Percentiles rank a stretch among this genome's conserved stretches.
These are phyloP conservation scores for Anguilla anguilla DNA, from an alignment of 2,797 vertebrate species.

Conservation along the genomic window DNA sequence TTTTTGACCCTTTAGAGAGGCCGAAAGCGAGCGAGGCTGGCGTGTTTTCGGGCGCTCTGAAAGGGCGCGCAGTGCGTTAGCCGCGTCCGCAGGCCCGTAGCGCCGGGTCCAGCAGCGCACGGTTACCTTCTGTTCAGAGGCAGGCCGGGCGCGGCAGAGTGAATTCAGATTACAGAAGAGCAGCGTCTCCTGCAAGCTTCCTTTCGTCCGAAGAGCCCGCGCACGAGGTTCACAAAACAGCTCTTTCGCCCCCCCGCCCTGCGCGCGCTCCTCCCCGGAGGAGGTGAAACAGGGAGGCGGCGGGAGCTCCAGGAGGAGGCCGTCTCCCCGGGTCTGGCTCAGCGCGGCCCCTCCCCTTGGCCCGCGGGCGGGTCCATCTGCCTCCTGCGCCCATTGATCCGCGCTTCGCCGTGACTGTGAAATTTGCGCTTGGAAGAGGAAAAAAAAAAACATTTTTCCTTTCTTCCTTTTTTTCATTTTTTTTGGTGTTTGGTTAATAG, in stretches of 20 bases:
- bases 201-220: background rate
- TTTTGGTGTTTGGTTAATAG: conserved; percentile 20
- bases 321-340: background rate
- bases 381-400: conserved; percentile 61
- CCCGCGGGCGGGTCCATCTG: conserved; percentile 46
- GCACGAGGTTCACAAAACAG: background rate
- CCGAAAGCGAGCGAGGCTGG: background rate
- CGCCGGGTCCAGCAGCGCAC: background rate
- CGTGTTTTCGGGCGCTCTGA: no score
- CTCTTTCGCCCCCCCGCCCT: background rate
- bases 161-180: background rate
- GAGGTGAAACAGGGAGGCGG: background rate
- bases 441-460: conserved; percentile 35
- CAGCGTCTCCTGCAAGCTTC: background rate
- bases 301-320: background rate
- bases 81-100: background rate
- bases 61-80: background rate
- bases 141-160: background rate
- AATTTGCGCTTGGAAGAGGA: conserved; percentile 49
- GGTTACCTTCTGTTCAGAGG: conserved; percentile 15
- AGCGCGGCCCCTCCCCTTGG: conserved; percentile 39
- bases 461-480: conserved; percentile 30
- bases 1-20: background rate
- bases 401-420: conserved; percentile 72
- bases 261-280: background rate